Evolutionary conservation across 2,797 vertebrate genomes (phyloP), one percentile per base, ranked within the genome.

Genomic region (Acanthis flammea): DNA sequence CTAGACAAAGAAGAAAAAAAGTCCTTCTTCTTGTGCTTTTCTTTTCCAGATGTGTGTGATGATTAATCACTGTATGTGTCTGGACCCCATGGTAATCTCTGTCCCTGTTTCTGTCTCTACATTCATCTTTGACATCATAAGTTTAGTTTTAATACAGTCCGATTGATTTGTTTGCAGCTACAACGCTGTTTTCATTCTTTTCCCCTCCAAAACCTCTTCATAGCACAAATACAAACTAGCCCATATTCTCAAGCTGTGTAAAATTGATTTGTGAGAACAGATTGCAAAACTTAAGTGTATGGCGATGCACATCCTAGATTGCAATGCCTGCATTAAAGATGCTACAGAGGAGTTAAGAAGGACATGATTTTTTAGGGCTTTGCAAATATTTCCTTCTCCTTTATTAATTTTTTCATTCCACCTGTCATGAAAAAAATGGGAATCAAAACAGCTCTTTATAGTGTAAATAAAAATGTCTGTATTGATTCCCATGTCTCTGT

Each of bases 81-180:
- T 96, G 92, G 95, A 97, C 94, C 92, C 86, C 95, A 95, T 95
- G 88, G 77, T 96, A 97, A 96, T 95, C 91, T 95, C 91, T 88
- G 90, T 92, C 89, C 68, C 74, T 55, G 82, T 86, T 93, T 89
- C 95, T 94, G 87, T 94, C 73, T 94, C 72, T 90, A 93, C 95
- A 95, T 96, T 96, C 70, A 79, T 97, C 96, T 95, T 86, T 95
- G 92, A 91, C 95, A 92, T 87, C 93, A 44, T 51, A 72, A 77
- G 58, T 95, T 96, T 91, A 77, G 55, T 86, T 95, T 94, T 96
- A 96, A 97, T 95, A 95, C 76, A 94, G 90, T 91, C 67, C 30
- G 0, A 96, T 92, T 97, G 90, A 96, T 97, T 97, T 96, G 86
- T 97, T 94, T 95, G 70, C 73, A 63, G 75, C 74, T 88, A 86